A percentile compares a stretch with the other conserved stretches of the same genome.
These are phyloP conservation scores for Raja brachyura DNA, from an alignment of 2,113 vertebrate genomes.

Conservation along the genomic window DNA sequence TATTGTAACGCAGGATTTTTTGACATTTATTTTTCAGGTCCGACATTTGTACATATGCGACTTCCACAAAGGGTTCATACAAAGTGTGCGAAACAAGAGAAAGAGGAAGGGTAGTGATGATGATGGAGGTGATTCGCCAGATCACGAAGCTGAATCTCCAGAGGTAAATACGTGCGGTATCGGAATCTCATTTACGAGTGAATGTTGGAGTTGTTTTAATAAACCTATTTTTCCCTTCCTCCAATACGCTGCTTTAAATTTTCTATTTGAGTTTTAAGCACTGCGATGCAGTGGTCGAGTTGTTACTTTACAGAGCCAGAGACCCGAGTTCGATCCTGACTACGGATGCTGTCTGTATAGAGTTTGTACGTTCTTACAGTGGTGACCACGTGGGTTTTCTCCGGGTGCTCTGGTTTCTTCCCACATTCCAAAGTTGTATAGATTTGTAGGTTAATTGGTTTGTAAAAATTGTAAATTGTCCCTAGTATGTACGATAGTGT, in stretches of 20 bases:
- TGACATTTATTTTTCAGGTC: slow-evolving; percentile 59
- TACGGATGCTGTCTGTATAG: too few relatives aligned
- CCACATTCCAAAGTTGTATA: too few relatives aligned
- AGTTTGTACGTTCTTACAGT: too few relatives aligned
- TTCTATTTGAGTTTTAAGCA: not conserved
- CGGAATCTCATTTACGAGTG: not conserved
- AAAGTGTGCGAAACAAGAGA: slow-evolving; percentile 94
- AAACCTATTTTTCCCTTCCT: not conserved
- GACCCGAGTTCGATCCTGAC: too few relatives aligned
- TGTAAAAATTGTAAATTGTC: too few relatives aligned
- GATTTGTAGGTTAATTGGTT: too few relatives aligned
- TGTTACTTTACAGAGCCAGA: too few relatives aligned
- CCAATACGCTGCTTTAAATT: not conserved
- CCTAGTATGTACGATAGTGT: too few relatives aligned
- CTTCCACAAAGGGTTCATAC: slow-evolving; percentile 98
- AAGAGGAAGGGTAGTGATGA: slow-evolving; percentile 97
- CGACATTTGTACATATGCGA: slow-evolving; percentile 96
- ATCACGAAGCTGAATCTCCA: slow-evolving; percentile 86
- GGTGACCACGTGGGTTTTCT: too few relatives aligned
- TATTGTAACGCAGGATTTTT: not conserved
- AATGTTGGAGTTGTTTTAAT: not conserved
- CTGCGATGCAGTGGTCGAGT: too few relatives aligned
- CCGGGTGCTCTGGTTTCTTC: too few relatives aligned
- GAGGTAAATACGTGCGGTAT: slow-evolving; percentile 63
- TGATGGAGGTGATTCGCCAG: slow-evolving; percentile 88